These are phyloP conservation scores for Planococcus citri DNA, from an alignment of 1,140 invertebrate genomes.

Conservation along the genomic window DNA sequence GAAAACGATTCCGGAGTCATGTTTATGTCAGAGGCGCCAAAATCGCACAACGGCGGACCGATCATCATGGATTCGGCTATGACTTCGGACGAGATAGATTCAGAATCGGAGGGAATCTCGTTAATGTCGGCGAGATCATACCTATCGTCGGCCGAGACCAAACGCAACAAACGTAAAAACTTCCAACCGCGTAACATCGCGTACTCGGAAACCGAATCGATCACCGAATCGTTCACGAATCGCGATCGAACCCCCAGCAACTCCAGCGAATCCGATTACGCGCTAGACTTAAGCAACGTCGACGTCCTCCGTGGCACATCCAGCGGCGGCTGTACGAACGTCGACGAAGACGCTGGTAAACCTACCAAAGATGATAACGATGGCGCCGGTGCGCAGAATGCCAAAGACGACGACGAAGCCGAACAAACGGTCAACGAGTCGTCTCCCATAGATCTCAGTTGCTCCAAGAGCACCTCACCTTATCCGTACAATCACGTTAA, in stretches of 20 bases:
- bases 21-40: conserved; percentile 26
- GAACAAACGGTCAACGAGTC: conserved; percentile 16
- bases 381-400: background rate
- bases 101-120: conserved; percentile 26
- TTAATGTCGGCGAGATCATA: conserved; percentile 22
- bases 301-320: background rate
- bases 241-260: conserved; percentile 23
- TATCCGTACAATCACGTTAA: background rate
- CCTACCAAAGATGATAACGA: background rate
- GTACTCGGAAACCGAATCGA: conserved; percentile 28
- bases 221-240: conserved; percentile 23
- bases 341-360: background rate
- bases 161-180: conserved; percentile 39
- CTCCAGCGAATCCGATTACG: conserved; percentile 17
- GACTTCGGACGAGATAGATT: conserved; percentile 28
- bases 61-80: conserved; percentile 23
- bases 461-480: conserved; percentile 22
- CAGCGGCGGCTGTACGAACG: background rate
- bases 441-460: conserved; percentile 30
- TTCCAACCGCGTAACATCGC: conserved; percentile 39
- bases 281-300: conserved; percentile 5
- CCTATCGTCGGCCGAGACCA: conserved; percentile 23
- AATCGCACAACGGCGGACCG: conserved; percentile 23
- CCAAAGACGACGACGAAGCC: conserved; percentile 21
- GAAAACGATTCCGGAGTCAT: conserved; percentile 29